Base-by-base conservation (phyloP, 1,140 invertebrate genomes). In the Luehdorfia chinensis region DNA sequence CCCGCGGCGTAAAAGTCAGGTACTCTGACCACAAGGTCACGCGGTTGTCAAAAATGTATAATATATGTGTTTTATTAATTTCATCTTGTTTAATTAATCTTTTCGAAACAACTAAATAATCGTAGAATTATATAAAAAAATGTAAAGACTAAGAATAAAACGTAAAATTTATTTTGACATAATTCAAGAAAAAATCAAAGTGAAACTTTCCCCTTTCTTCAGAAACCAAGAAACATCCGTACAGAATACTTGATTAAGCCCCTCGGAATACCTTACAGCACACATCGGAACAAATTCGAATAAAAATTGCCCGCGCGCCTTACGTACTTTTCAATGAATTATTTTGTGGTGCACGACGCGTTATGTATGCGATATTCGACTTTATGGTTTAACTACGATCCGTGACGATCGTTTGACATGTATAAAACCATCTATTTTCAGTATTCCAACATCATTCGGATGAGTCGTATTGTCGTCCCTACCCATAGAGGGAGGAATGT, bases 361-460 rank as follows among this genome's bases (percentile, higher is more conserved):
- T 16, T 11, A 25, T 28, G 37, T 13, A 14, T 41, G 23, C 21
- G 37, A 41, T 27, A 41, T 41, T 41, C 23, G 37, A 41, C 37
- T 41, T 41, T 41, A 41, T 27, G 37, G 14, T 25, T 6, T 41
- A 21, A 6, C n/a, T 8, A 31, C 4, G 9, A 12, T 6, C 11
- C 30, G 4, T 31, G 12, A 31, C 6, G 12, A 31, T 12, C 12
- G 30, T 31, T 12, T 1, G 28, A 31, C 28, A 31, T 1, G 11
- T 12, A 39, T 27, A 25, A 25, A 25, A 25, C 21, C 21, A n/a
- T n/a, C n/a, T 25, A 25, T 41, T 52, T 41, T 47, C 50, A 28
- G 39, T 53, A 53, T 47, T 53, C 50, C 50, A 14, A 37, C 36
- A 43, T 47, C 44, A 27, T 31, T 33, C 41, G n/a, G n/a, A n/a